Evolutionary conservation across 2,797 vertebrate species (phyloP), one percentile per base, ranked within the genome.

Genomic region (Cirrhinus mrigala): DNA sequence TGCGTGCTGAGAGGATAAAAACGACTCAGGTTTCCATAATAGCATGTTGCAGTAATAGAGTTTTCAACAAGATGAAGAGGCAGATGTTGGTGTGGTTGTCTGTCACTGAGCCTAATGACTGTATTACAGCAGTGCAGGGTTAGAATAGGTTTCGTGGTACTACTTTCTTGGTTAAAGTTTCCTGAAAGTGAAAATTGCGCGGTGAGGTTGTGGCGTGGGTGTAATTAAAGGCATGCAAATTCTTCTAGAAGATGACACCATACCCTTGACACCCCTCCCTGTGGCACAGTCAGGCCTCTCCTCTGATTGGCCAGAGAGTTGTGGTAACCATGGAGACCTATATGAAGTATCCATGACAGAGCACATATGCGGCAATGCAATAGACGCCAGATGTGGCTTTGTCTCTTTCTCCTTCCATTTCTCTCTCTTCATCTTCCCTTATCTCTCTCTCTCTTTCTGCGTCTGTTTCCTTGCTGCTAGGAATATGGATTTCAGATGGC

Each of bases 401-500:
- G 48, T 81, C 66, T 83, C 80, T 52, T 80, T 68, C 89, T 90
- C 84, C 69, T 85, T 86, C 10, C 88, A 29, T 79, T 40, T 78
- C 27, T 77, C 8, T 64, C 50, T 40, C 68, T 54, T 79, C 83
- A 54, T 83, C 33, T 60, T 62, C 73, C 22, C 20, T 33, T 74
- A 50, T 70, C 20, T 78, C 24, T n/a, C 54, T 60, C 48, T 79
- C 12, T 44, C 6, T 50, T 44, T 50, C 73, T 46, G 66, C 15
- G 40, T 18, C 22, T 81, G 40, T 74, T 68, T 70, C 69, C 73
- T 85, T 85, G 74, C n/a, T 87, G 79, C 79, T 44, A 60, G 75
- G 79, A 90, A 90, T 90, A 92, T 93, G 85, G 89, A 86, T 94
- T 92, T 94, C 92, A 95, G 91, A 93, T 93, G 92, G 90, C 48